Conservation (phyloP, 2,888 invertebrate genomes). For the Morpho deidamia region DNA sequence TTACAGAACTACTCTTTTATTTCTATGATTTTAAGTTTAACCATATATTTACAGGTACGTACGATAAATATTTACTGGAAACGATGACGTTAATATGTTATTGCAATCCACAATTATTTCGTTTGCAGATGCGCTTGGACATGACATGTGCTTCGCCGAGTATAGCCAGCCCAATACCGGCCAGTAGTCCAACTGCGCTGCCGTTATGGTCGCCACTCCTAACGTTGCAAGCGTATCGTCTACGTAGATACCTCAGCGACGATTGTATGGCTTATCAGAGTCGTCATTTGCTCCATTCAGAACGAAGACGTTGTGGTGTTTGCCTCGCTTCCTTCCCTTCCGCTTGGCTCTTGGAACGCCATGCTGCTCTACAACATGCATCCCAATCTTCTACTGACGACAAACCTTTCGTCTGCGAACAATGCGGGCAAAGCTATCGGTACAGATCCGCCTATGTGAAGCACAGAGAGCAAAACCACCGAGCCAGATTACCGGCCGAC, state of each 20-base stretch:
- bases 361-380: conserved; percentile 90
- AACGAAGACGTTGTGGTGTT: conserved; percentile 84
- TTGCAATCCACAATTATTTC: neutral
- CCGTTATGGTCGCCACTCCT: conserved; percentile 70
- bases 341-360: conserved; percentile 91
- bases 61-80: neutral
- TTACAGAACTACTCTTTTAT: conserved; percentile 59
- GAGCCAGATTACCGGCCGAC: conserved; percentile 91
- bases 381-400: conserved; percentile 82
- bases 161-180: conserved; percentile 51
- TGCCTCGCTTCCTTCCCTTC: conserved; percentile 93
- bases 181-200: conserved; percentile 54
- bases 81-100: neutral
- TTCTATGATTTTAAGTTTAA: conserved; percentile 16
- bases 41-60: conserved; percentile 34
- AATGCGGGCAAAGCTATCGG: conserved; percentile 93
- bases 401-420: conserved; percentile 94
- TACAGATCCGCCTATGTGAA: conserved; percentile 86
- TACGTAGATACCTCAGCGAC: conserved; percentile 70
- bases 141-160: conserved; percentile 56
- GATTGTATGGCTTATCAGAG: conserved; percentile 70
- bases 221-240: conserved; percentile 67
- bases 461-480: conserved; percentile 93
- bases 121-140: conserved; percentile 69
- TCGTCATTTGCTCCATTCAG: conserved; percentile 54